Base-by-base conservation (phyloP, 2,888 invertebrate genomes). In the Erebia palarica region DNA sequence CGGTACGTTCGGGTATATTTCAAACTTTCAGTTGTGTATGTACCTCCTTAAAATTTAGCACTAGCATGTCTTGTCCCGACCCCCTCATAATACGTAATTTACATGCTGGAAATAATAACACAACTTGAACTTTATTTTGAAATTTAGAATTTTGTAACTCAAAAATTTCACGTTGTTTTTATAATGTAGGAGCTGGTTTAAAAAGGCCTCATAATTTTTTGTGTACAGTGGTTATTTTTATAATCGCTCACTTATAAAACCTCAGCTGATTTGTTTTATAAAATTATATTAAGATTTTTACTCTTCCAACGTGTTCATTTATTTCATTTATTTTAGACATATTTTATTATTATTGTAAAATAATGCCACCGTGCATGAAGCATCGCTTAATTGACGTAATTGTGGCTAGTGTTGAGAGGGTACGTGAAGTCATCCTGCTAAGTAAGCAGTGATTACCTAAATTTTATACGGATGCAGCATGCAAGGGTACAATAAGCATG, bases 251-350 rank as follows among this genome's bases (percentile, higher is more conserved):
- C 4, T 11, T 47, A 13, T 47, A 47, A 47, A 47, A 47, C 11
- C 47, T 47, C 2, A 47, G 47, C 3, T 47, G 47, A 47, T 13
- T 47, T 47, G 47, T 11, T 47, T 47, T 47, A 47, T 13, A 47
- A 47, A 3, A 11, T 47, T 11, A 13, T 13, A 47, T 47, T 47
- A 47, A 47, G 13, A 47, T 47, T 18, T 3, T 18, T 61, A 47
- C 4, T 44, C 61, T 16, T 61, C 61, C 59, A 36, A 42, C 36
- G 42, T 59, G 59, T 42, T 59, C 61, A 18, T 47, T 10, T 11
- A 61, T 61, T 61, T 42, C 36, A 42, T 42, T 61, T 61, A 60
- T 5, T 44, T 60, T 42, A 47, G 13, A 61, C 16, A 61, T 59
- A 16, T 16, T 59, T 59, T 16, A 61, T 59, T 42, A 42, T 36